phyloP scores from a whole-genome alignment of 2,888 invertebrate species.

The Muschampia plurimacula region DNA sequence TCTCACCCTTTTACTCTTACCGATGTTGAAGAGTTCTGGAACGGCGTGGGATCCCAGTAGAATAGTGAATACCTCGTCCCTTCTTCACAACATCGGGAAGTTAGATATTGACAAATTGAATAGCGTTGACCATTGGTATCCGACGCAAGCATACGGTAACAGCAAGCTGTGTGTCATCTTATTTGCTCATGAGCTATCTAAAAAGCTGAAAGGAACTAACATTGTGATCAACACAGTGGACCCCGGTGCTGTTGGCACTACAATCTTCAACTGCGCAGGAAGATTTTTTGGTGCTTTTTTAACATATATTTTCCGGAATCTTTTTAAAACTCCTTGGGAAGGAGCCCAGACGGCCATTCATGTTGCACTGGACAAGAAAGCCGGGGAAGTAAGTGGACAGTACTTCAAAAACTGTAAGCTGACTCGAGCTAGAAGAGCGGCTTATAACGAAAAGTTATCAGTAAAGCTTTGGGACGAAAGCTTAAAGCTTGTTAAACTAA shows the following conservation, averaged over 20 bases:
- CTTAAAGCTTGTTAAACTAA: slow-evolving; percentile 88
- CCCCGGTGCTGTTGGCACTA: slow-evolving; percentile 93
- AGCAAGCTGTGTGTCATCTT: slow-evolving; percentile 91
- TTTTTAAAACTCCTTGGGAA: slow-evolving; percentile 91
- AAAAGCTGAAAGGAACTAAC: slow-evolving; percentile 86
- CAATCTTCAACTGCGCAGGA: slow-evolving; percentile 87
- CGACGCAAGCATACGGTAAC: slow-evolving; percentile 82
- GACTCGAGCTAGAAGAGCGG: slow-evolving; percentile 83
- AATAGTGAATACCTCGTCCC: slow-evolving; percentile 92
- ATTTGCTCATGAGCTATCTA: slow-evolving; percentile 89
- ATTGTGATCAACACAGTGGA: slow-evolving; percentile 93
- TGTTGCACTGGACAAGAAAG: slow-evolving; percentile 89
- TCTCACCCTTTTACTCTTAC: slow-evolving; percentile 94
- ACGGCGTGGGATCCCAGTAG: slow-evolving; percentile 87
- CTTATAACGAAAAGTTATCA: slow-evolving; percentile 88
- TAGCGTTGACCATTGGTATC: slow-evolving; percentile 83
- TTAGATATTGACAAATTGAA: slow-evolving; percentile 89
- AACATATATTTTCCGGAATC: slow-evolving; percentile 85
- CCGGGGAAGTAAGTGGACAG: slow-evolving; percentile 89
- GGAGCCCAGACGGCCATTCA: slow-evolving; percentile 93
- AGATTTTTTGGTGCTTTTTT: slow-evolving; percentile 83
- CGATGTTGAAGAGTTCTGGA: slow-evolving; percentile 88
- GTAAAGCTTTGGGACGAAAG: slow-evolving; percentile 93
- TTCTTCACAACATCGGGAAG: slow-evolving; percentile 88
- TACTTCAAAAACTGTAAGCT: slow-evolving; percentile 92